phyloP scores from a whole-genome alignment of 2,888 invertebrate genomes.

The Bibio marci region DNA sequence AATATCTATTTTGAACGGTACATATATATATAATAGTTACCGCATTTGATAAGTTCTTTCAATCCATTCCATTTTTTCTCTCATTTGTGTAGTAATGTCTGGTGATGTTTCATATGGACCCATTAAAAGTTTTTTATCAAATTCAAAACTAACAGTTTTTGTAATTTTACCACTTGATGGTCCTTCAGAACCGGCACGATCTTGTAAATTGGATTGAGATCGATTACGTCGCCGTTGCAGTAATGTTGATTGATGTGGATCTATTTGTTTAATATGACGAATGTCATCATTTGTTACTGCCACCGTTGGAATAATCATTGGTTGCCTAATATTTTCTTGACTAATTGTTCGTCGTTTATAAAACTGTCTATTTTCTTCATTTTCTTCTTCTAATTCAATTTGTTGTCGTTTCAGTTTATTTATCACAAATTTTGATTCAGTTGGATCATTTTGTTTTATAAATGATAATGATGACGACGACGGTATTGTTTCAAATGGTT shows the following conservation, averaged over 20 bases:
- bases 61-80: constrained; percentile 20
- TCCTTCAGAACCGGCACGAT: constrained; percentile 17
- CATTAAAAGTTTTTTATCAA: constrained; percentile 12
- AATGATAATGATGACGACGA: too few species aligned
- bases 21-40: constrained; percentile 18
- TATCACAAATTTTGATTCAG: too few species aligned
- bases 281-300: too few species aligned
- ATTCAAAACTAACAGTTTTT: constrained; percentile 30
- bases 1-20: too few species aligned
- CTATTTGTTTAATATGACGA: constrained; percentile 1
- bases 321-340: too few species aligned
- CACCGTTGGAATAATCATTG: too few species aligned
- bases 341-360: too few species aligned
- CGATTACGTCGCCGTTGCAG: neutral
- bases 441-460: too few species aligned
- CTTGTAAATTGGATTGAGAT: constrained; percentile 16
- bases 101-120: constrained; percentile 15
- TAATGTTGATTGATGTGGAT: constrained; percentile 1
- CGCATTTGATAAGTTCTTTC: constrained; percentile 26
- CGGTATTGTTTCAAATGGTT: too few species aligned
- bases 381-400: too few species aligned
- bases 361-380: too few species aligned
- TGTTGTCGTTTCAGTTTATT: too few species aligned
- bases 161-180: constrained; percentile 19
- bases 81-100: constrained; percentile 10